These are phyloP conservation scores for Ophioninae sp. DNA, from an alignment of 2,888 invertebrate species.

Conservation along the genomic window DNA sequence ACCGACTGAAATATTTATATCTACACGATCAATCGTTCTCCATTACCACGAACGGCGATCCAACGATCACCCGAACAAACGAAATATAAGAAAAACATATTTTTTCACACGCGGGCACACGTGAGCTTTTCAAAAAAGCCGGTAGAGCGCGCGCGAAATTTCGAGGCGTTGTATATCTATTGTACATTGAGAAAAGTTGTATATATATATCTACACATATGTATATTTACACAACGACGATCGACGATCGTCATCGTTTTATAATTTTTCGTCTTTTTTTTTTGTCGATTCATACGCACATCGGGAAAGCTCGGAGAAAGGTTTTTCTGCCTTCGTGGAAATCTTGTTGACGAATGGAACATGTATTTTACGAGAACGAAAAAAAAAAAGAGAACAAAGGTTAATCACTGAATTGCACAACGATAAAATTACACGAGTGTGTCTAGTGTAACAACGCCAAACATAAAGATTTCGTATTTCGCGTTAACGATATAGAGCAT, in stretches of 20 bases:
- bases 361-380: conserved; percentile 27
- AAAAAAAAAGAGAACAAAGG: conserved; percentile 5
- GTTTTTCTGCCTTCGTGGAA: conserved; percentile 13
- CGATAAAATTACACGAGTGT: conserved; percentile 70
- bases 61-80: background rate
- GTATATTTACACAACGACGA: conserved; percentile 52
- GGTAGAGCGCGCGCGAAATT: conserved; percentile 26
- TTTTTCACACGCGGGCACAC: conserved; percentile 67
- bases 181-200: conserved; percentile 68
- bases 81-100: conserved; percentile 58
- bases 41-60: conserved; percentile 24
- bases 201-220: conserved; percentile 50
- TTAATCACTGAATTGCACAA: conserved; percentile 35
- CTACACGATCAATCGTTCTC: conserved; percentile 24
- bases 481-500: conserved; percentile 66
- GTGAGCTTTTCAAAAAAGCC: conserved; percentile 21
- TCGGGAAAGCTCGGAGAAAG: conserved; percentile 18
- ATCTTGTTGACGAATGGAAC: conserved; percentile 31
- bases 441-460: conserved; percentile 69
- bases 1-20: conserved; percentile 54
- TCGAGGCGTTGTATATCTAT: conserved; percentile 51
- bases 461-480: conserved; percentile 43
- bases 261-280: conserved; percentile 42
- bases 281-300: conserved; percentile 39
- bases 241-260: conserved; percentile 46